Base-by-base conservation (phyloP, 2,888 invertebrate genomes). In the Helleia helle region DNA sequence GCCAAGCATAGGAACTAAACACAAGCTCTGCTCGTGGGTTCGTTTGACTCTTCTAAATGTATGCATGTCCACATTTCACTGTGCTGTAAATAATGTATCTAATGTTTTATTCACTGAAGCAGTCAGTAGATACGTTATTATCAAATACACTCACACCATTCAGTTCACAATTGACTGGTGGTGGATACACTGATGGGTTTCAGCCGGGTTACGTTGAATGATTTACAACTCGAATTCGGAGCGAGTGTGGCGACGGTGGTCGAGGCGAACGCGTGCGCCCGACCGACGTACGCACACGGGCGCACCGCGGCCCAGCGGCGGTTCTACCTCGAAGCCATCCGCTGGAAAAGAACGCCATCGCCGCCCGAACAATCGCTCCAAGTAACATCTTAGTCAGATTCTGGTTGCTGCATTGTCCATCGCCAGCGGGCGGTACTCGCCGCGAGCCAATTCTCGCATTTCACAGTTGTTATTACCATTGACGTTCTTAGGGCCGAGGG, bases 401-500 rank as follows among this genome's bases (percentile, higher is more conserved):
- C 89, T 86, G 62, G 86, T 86, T 48, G 85, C 86, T 31, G 86
- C 84, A 52, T 79, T 85, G 57, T 83, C 85, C 47, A 80, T 80
- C 54, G 86, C 83, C 57, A 84, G 63, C 40, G 81, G 83, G 59
- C 87, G 71, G 71, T 77, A 86, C 58, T 70, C 86, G 52, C 74
- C 86, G 46, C 77, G 73, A 52, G 71, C 90, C 59, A 92, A 87
- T 72, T 93, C 93, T 37, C 91, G 87, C 88, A 92, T 88, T 71
- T 93, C 93, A 72, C 92, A 92, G 64, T 91, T 92, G 71, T 92
- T 92, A 74, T 92, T 92, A 38, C 91, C 91, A 71, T 91, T 91
- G 45, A 86, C 72, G 8, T 89, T 89, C 67, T 89, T 90, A 48
- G 89, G 88, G 24, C 89, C 90, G 18, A 75, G 59, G 0, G 69